Evolutionary conservation across 2,888 invertebrate species (phyloP), one percentile per base, ranked within the genome.

Genomic region (Oxytorus armatus): DNA sequence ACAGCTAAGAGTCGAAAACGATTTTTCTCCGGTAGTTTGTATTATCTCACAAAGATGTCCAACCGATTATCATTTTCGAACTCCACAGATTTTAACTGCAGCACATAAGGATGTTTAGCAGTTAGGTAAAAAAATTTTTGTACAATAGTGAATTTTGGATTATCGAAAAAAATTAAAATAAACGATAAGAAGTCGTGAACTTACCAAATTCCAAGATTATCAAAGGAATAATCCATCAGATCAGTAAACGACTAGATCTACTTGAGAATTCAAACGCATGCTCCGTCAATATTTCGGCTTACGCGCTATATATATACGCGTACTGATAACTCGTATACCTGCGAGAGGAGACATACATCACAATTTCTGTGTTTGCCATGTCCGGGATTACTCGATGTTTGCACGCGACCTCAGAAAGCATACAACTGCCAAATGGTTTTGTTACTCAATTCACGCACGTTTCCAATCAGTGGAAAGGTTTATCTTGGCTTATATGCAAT

Each of bases 391-490:
- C 47, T 61, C 69, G 39, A 65, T 47, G 72, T 79, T 82, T 79
- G 70, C 72, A 59, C 66, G 18, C 14, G 47, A 36, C 72, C 29
- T 63, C 59, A 21, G 65, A 51, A 42, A 61, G 74, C 49, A 75
- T 53, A 70, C 79, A 72, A 68, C 11, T 61, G 55, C 55, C 66
- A 70, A 69, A 79, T 78, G 75, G 74, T 70, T 63, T 59, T 33
- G 73, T 80, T 59, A 39, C 10, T 25, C 23, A 79, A 82, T 82
- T 84, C 85, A 77, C 73, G 74, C 81, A 82, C 79, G 82, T 82
- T 84, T 83, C 77, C 85, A 86, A 86, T 86, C 83, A 83, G 79
- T 77, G 44, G 14, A 59, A 69, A 65, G 81, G 83, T 86, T 84
- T 85, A 82, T 84, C 83, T 73, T 59, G 33, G 82, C 72, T 55